Percentiles rank a stretch among this genome's conserved stretches.
Conservation (phyloP, 2,888 invertebrate genomes). For the Ornithoptera priamus region DNA sequence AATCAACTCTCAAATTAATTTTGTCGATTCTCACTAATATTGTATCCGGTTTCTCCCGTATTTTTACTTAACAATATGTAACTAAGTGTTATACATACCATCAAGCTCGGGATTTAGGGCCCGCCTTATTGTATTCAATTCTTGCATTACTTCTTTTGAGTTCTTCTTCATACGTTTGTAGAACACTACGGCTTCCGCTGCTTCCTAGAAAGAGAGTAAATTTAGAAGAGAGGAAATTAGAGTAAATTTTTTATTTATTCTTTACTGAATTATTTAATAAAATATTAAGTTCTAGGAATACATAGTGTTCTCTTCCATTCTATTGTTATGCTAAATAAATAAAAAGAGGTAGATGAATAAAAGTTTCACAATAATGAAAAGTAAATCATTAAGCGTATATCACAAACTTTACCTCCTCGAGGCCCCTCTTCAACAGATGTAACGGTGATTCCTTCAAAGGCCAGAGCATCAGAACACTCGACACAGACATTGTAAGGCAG, state of each 20-base stretch:
- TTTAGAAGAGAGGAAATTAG: too few species aligned
- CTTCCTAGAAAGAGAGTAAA: slow-evolving; percentile 48
- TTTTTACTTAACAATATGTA: not conserved
- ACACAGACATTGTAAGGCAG: slow-evolving; percentile 42
- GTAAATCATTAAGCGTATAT: too few species aligned
- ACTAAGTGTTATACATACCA: slow-evolving; percentile 27
- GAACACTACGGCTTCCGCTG: slow-evolving; percentile 52
- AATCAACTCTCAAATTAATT: not conserved
- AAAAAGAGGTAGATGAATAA: too few species aligned
- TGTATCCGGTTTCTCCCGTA: not conserved
- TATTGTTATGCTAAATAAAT: too few species aligned
- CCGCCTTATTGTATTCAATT: slow-evolving; percentile 46
- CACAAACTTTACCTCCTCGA: slow-evolving; percentile 40
- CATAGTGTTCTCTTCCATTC: too few species aligned
- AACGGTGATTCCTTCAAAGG: slow-evolving; percentile 51
- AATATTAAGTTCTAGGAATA: too few species aligned
- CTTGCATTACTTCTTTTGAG: slow-evolving; percentile 49
- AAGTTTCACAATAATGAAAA: too few species aligned
- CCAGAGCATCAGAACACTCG: slow-evolving; percentile 39
- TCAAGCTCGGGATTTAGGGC: slow-evolving; percentile 46
- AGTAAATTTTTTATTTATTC: too few species aligned
- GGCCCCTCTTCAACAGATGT: slow-evolving; percentile 36
- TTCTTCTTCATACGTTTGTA: slow-evolving; percentile 44
- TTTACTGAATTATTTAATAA: too few species aligned
- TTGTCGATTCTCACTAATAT: not conserved